Evolutionary conservation across 2,888 invertebrate genomes (phyloP).

Genomic region (Amphimallon solstitiale): DNA sequence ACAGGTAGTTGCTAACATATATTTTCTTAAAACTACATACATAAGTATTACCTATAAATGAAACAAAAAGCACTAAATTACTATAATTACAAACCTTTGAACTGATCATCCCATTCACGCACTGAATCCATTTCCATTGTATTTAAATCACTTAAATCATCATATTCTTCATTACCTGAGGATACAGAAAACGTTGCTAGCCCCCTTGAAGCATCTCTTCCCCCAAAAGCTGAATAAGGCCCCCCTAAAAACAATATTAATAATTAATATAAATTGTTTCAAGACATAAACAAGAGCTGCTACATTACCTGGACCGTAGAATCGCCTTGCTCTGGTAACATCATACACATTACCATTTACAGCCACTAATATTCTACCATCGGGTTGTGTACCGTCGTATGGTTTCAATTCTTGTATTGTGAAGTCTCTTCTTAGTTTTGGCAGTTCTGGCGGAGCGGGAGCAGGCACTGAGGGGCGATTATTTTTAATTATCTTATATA

Average conservation of each 20-base stretch:
- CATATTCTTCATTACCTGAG: conserved; percentile 84
- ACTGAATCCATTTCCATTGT: conserved; percentile 95
- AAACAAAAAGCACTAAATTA: not conserved
- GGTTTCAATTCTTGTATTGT: conserved; percentile 85
- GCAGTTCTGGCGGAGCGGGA: conserved; percentile 71
- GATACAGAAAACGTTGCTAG: conserved; percentile 92
- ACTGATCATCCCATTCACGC: conserved; percentile 97
- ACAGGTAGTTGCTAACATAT: not conserved
- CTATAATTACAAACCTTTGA: conserved; percentile 75
- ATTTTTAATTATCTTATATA: conserved; percentile 79
- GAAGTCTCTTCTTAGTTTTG: conserved; percentile 91
- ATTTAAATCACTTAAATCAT: conserved; percentile 94
- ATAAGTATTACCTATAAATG: not conserved
- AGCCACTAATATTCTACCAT: conserved; percentile 89
- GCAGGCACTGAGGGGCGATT: conserved; percentile 62
- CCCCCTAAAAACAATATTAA: conserved; percentile 72
- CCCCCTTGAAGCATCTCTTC: conserved; percentile 94
- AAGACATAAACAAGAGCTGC: conserved; percentile 14
- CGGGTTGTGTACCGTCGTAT: conserved; percentile 87
- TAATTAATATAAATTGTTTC: conserved; percentile 14
- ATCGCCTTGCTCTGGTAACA: conserved; percentile 87
- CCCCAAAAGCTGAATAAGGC: conserved; percentile 94
- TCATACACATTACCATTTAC: conserved; percentile 97
- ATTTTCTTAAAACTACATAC: not conserved
- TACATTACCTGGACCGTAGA: conserved; percentile 90